Evolutionary conservation across 2,888 invertebrate species (phyloP).

Genomic region (Platerodrilus igneus): DNA sequence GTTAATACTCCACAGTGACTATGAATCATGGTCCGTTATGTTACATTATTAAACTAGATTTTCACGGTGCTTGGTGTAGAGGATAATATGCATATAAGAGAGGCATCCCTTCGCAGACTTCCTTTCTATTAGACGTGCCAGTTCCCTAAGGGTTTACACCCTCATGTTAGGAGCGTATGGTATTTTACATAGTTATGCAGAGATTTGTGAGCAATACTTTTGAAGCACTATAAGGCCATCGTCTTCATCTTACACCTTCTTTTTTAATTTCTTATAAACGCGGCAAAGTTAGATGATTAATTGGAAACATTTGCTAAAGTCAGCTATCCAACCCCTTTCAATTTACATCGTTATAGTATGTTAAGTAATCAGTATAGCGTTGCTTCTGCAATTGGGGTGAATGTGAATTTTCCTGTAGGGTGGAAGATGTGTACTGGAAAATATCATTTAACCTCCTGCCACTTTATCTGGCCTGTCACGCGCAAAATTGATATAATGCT

Average conservation of each 20-base stretch:
- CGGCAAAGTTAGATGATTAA: too few species aligned
- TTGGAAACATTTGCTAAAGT: too few species aligned
- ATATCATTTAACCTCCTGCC: conserved; percentile 47
- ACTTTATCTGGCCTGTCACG: conserved; percentile 46
- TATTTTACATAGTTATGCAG: conserved; percentile 13
- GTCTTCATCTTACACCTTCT: too few species aligned
- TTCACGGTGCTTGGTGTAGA: conserved; percentile 34
- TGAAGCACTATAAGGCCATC: too few species aligned
- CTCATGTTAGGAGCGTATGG: conserved; percentile 20
- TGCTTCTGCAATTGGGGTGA: too few species aligned
- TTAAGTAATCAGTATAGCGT: too few species aligned
- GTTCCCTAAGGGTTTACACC: conserved; percentile 23
- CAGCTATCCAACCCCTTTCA: too few species aligned
- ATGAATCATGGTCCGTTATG: conserved; percentile 37
- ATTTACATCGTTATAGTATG: too few species aligned
- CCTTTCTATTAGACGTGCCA: conserved; percentile 13
- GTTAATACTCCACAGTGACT: conserved; percentile 34
- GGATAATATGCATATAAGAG: conserved; percentile 39
- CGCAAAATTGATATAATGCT: conserved; percentile 49
- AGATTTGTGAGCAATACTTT: too few species aligned
- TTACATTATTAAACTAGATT: conserved; percentile 40
- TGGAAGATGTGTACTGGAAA: conserved; percentile 18
- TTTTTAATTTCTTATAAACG: too few species aligned
- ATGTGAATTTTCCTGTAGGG: conserved; percentile 19
- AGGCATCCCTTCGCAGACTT: conserved; percentile 18